Base-by-base conservation (phyloP, 2,113 vertebrate species). In the Microtus pennsylvanicus region DNA sequence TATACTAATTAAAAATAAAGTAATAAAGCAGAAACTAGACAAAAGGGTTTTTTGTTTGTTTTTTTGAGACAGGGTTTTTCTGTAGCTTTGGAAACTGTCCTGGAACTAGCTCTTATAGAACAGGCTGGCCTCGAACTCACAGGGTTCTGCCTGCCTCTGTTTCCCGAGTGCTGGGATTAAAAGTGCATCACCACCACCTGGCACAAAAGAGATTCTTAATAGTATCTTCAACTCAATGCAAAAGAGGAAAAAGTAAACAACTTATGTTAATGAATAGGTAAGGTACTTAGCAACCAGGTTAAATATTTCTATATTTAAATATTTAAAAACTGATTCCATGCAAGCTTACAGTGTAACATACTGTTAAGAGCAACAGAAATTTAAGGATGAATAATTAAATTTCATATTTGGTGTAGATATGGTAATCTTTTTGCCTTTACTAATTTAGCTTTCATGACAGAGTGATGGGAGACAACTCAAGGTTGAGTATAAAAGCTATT, bases 171-270 rank as follows among this genome's bases (percentile, higher is more conserved):
- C 58, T 58, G 19, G 58, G 58, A 58, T 58, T 58, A 58, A 21
- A 58, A 6, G 19, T 58, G 58, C 6, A 1, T 58, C 6, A 58
- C 58, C 58, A 58, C 58, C 6, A 17, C 58, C 19, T 58, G 58
- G 58, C 58, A 92, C 7, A 74, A 12, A 93, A 91, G 19, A 89
- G 9, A 72, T 67, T 72, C 38, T 93, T 82, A 89, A 1, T 38
- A 94, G 47, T 19, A 85, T 24, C 74, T 93, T 85, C 22, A 96
- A 91, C 14, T 94, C 61, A 94, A 91, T 45, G 26, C 4, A 96
- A 93, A 95, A 93, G 21, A 77, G 7, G 33, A 61, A 83, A 92
- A 89, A 65, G 8, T 74, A 61, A 74, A 83, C 94, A 45, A 70
- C 0, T 87, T 93, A 50, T 0, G 70, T 33, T 95, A 96, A 58